phyloP scores from a whole-genome alignment of 2,888 invertebrate species.

The Tinea trinotella region DNA sequence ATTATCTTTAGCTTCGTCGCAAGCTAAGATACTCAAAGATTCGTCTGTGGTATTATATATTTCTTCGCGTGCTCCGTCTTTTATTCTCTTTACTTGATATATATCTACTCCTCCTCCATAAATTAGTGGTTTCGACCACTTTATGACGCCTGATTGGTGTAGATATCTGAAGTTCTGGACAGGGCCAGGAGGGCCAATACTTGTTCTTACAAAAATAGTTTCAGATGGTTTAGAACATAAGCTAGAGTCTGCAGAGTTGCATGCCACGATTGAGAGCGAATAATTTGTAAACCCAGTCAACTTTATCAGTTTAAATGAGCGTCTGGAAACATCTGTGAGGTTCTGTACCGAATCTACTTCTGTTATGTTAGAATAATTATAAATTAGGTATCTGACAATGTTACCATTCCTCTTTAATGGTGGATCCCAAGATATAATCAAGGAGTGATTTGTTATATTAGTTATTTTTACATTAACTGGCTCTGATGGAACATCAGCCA shows the following conservation, averaged over 20 bases:
- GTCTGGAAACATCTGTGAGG: slow-evolving; percentile 36
- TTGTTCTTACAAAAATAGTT: slow-evolving; percentile 68
- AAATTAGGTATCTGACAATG: slow-evolving; percentile 77
- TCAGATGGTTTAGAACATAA: slow-evolving; percentile 74
- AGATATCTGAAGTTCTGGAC: slow-evolving; percentile 32
- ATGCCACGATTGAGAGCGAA: slow-evolving; percentile 79
- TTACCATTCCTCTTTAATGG: slow-evolving; percentile 82
- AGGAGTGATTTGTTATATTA: slow-evolving; percentile 75
- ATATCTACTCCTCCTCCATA: slow-evolving; percentile 70
- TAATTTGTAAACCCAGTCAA: slow-evolving; percentile 78
- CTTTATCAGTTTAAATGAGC: slow-evolving; percentile 34
- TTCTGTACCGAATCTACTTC: slow-evolving; percentile 33
- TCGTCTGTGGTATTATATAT: slow-evolving; percentile 42
- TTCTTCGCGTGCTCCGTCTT: slow-evolving; percentile 38
- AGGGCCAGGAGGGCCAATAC: slow-evolving; percentile 70
- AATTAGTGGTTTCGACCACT: slow-evolving; percentile 64
- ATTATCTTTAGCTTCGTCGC: slow-evolving; percentile 43
- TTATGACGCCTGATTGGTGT: slow-evolving; percentile 40
- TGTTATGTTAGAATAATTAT: slow-evolving; percentile 44
- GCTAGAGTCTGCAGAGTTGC: slow-evolving; percentile 68
- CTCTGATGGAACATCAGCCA: slow-evolving; percentile 75
- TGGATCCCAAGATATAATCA: slow-evolving; percentile 77
- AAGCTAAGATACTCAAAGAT: slow-evolving; percentile 34
- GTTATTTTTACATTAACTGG: slow-evolving; percentile 74
- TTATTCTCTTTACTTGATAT: slow-evolving; percentile 67